Evolutionary conservation across 2,888 invertebrate genomes (phyloP), one percentile per base, ranked within the genome.

Genomic region (Lycia hirtaria): DNA sequence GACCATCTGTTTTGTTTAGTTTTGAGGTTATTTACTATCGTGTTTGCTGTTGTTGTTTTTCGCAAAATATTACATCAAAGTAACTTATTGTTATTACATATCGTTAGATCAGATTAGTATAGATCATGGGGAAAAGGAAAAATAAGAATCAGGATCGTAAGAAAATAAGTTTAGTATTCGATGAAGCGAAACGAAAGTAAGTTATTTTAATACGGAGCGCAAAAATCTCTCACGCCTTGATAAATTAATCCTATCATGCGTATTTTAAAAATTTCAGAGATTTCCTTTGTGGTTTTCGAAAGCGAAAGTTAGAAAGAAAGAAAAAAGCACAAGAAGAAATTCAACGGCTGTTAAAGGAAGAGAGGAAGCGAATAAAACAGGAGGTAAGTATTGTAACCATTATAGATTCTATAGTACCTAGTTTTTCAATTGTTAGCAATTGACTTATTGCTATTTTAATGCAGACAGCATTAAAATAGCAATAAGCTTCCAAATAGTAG

Each of bases 221-320:
- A 28, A 3, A 32, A 14, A 15, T 32, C 6, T 2, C 6, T 2
- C 5, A 4, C 12, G 12, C 14, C 14, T 14, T 32, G 14, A 14
- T 1, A 32, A 32, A 32, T 5, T 4, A 3, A 4, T 4, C 30
- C n/a, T 4, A 30, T 4, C 3, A 12, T 14, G 5, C 9, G 0
- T 5, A 17, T 6, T n/a, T 17, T 28, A n/a, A n/a, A 3, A 1
- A 17, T 9, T 93, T 51, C 76, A 97, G 97, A 75, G 96, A 97
- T 40, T 97, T 96, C 78, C 83, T 97, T 22, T 95, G 95, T 64
- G 97, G 97, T 1, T 97, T 97, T 78, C 96, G 94, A 40, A 97
- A 96, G 86, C 92, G 97, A 62, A 97, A 97, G 79, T 82, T 96
- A 38, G 95, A 96, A 78, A 92, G 97, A 40, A 94, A 95, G 75